These are phyloP conservation scores for Colistium nudipinnis DNA, from an alignment of 2,113 vertebrate species.

Conservation along the genomic window DNA sequence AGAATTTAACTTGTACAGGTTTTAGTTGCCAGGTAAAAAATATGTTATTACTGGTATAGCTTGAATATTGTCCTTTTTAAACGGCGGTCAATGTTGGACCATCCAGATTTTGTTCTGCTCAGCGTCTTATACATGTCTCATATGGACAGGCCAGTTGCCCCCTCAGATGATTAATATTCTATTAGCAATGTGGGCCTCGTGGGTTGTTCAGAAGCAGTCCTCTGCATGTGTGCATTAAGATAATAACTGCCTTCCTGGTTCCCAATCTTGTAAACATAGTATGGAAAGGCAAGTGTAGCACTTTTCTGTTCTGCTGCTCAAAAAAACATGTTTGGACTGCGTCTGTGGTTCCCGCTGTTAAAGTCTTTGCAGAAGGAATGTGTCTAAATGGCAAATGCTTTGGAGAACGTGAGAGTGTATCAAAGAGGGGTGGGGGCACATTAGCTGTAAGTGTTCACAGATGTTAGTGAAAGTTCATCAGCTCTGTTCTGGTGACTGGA, in stretches of 20 bases:
- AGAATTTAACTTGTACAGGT: not conserved
- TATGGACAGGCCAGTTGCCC: not conserved
- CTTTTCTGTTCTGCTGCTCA: conserved; percentile 61
- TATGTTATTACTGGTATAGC: not conserved
- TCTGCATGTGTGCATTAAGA: conserved; percentile 45
- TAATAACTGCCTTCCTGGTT: conserved; percentile 58
- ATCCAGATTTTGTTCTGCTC: not conserved
- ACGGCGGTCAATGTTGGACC: not conserved
- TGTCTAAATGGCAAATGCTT: conserved; percentile 80
- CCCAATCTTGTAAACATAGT: conserved; percentile 67
- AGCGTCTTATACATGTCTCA: conserved; percentile 10
- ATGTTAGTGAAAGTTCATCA: conserved; percentile 82
- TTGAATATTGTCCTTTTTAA: conserved; percentile 16
- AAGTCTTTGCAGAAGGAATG: conserved; percentile 80
- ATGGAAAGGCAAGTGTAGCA: conserved; percentile 70
- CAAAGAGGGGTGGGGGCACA: conserved; percentile 73
- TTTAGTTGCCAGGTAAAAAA: not conserved
- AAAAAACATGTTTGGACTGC: conserved; percentile 81
- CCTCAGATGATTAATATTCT: conserved; percentile 23
- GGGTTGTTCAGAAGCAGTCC: conserved; percentile 26
- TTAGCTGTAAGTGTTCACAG: conserved; percentile 82
- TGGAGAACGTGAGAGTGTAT: conserved; percentile 71
- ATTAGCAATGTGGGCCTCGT: conserved; percentile 3
- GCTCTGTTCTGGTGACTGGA: conserved; percentile 61
- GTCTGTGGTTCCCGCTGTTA: conserved; percentile 78